Evolutionary conservation across 2,797 vertebrate genomes (phyloP), one percentile per base, ranked within the genome.

Genomic region (Zalophus californianus): DNA sequence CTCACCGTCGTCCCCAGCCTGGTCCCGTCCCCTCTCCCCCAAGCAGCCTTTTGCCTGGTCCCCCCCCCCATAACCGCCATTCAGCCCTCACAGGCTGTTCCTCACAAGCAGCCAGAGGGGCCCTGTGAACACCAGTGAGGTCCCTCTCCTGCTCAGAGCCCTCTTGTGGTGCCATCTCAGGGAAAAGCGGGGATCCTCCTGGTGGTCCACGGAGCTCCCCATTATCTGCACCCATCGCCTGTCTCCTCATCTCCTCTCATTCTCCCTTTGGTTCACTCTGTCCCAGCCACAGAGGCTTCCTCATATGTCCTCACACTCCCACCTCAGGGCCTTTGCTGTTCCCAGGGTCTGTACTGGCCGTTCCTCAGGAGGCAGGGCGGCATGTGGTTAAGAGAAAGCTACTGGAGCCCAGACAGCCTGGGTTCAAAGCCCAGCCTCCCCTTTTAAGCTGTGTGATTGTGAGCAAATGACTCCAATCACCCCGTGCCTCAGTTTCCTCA

Each of bases 261-360:
- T 38, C 15, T 52, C 56, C 10, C 62, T 16, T 7, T 21, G 25
- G 29, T 60, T 66, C 27, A 54, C 41, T 95, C 52, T 23, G 41
- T 32, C 16, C 10, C 18, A 0, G 12, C 21, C 82, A 23, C 52
- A 11, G 41, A 0, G 29, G 14, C 35, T 32, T 78, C 48, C 38
- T n/a, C 8, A 7, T 2, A 0, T 38, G 6, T 52, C 15, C 18
- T 54, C n/a, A 13, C 3, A 8, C 15, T 12, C 13, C 9, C 7
- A 23, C 35, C 60, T 41, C 48, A 54, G 82, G 54, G 14, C 77
- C 54, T 86, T 60, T 50, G 77, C 23, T 10, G 14, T 23, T 27
- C 48, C 48, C 73, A 64, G 29, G 11, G 70, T 44, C 70, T 60
- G 4, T 8, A 2, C 5, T 25, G 44, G 13, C 32, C 25, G 72